phyloP scores from a whole-genome alignment of 2,113 vertebrate genomes.

The Dromiciops gliroides region DNA sequence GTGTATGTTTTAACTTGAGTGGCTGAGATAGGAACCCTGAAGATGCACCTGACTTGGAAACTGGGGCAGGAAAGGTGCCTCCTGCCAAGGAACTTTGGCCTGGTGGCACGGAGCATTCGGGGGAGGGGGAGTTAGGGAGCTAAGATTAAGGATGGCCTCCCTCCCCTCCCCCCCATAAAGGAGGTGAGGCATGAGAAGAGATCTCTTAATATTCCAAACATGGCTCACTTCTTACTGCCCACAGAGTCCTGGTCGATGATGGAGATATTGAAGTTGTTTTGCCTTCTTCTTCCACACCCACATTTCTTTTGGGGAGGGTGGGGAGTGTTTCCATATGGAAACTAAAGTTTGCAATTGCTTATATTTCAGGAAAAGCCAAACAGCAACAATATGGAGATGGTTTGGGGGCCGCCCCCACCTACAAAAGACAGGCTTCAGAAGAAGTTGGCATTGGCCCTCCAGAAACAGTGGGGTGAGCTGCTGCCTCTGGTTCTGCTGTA shows the following conservation, averaged over 20 bases:
- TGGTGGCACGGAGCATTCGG: neutral
- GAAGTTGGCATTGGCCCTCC: constrained; percentile 70
- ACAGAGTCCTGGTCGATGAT: constrained; percentile 17
- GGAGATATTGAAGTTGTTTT: constrained; percentile 32
- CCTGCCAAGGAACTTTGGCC: neutral
- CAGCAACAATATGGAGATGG: constrained; percentile 76
- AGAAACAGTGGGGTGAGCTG: constrained; percentile 61
- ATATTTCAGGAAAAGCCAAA: constrained; percentile 71
- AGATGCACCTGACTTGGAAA: neutral
- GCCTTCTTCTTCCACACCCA: constrained; percentile 69
- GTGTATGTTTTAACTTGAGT: neutral
- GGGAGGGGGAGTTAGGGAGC: neutral
- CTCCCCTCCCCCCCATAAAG: neutral
- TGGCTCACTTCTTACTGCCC: constrained; percentile 38
- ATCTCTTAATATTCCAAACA: constrained; percentile 55
- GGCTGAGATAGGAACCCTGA: neutral
- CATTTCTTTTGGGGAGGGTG: constrained; percentile 60
- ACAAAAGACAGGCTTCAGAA: constrained; percentile 71
- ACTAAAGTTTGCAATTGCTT: constrained; percentile 74
- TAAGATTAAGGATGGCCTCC: neutral
- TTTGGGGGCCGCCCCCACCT: constrained; percentile 72
- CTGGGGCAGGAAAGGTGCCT: neutral
- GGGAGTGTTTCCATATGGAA: constrained; percentile 74
- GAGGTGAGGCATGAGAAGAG: constrained; percentile 8
- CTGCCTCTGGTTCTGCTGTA: constrained; percentile 69